Evolutionary conservation across 2,113 vertebrate genomes (phyloP).

Genomic region (Pionites leucogaster): DNA sequence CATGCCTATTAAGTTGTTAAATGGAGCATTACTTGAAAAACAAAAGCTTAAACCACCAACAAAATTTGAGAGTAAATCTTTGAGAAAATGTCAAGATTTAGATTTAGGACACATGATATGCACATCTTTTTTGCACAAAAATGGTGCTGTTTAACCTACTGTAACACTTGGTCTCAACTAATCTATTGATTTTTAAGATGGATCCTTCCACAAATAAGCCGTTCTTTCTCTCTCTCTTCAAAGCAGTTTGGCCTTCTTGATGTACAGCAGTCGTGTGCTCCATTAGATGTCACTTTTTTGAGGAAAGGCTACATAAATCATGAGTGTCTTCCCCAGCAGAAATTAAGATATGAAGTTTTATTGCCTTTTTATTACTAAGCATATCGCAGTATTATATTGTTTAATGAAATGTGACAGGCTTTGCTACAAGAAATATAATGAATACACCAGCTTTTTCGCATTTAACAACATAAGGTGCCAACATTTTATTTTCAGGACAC

Average conservation of each 20-base stretch:
- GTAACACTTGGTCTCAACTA: not conserved
- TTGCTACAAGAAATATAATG: conserved; percentile 16
- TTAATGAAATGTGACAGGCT: conserved; percentile 51
- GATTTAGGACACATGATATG: not conserved
- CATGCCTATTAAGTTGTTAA: not conserved
- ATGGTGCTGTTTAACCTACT: not conserved
- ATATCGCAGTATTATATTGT: conserved; percentile 22
- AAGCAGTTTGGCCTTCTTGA: not conserved
- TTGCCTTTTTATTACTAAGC: conserved; percentile 54
- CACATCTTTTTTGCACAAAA: not conserved
- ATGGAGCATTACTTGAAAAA: not conserved
- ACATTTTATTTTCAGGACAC: not conserved
- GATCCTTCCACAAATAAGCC: not conserved
- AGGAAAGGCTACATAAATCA: conserved; percentile 24
- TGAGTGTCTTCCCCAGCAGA: conserved; percentile 25
- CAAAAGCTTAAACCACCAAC: not conserved
- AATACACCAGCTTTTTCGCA: not conserved
- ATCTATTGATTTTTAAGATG: not conserved
- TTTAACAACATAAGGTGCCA: conserved; percentile 9
- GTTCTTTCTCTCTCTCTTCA: not conserved
- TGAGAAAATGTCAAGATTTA: not conserved
- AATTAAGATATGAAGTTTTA: conserved; percentile 43
- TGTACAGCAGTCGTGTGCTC: not conserved
- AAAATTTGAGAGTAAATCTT: not conserved
- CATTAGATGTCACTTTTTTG: conserved; percentile 32